Base-by-base conservation (phyloP, 37 sponge, comb jelly and placozoan genomes). In the Halichondria panicea region DNA sequence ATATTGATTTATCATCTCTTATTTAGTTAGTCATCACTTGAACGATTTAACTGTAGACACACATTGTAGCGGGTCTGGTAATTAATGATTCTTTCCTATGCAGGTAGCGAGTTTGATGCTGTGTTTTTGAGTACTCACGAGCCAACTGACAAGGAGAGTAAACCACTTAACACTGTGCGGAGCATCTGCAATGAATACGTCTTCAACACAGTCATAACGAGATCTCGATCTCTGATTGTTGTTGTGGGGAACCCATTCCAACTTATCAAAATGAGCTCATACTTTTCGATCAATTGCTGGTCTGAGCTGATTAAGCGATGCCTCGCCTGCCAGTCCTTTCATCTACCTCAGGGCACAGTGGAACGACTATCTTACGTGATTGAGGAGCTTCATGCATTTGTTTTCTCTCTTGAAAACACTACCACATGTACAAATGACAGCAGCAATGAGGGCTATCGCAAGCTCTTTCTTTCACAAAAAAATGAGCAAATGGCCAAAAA, bases 201-300 rank as follows among this genome's bases (percentile, higher is more conserved):
- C 21, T 86, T 86, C 62, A 86, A 79, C 56, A 86, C 87, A 30
- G 53, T 74, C 38, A 56, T 86, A 2, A 85, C 86, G 30, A 39
- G 86, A 24, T 72, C 86, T 25, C 48, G 43, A 12, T 85, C 79
- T 24, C 70, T 86, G 19, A 63, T 86, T 9, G 58, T 56, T 1
- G 72, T 52, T 42, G 41, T 66, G 43, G 87, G 87, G 5, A 86
- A 86, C 42, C 87, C 87, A 45, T 86, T 86, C 45, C 69, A 57
- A 0, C 68, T 86, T 21, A 18, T 24, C 0, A 25, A 63, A 0
- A 64, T 72, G 43, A 70, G 56, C 1, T 24, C 32, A 2, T 11
- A 63, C 9, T 55, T 33, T 19, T 18, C 42, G 25, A 11, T 24
- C 39, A 61, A 52, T n/a, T 84, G 85, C 70, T 84, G 85, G 85